Conservation (phyloP, 2,797 vertebrate genomes). For the Dendrocincla tyrannina region DNA sequence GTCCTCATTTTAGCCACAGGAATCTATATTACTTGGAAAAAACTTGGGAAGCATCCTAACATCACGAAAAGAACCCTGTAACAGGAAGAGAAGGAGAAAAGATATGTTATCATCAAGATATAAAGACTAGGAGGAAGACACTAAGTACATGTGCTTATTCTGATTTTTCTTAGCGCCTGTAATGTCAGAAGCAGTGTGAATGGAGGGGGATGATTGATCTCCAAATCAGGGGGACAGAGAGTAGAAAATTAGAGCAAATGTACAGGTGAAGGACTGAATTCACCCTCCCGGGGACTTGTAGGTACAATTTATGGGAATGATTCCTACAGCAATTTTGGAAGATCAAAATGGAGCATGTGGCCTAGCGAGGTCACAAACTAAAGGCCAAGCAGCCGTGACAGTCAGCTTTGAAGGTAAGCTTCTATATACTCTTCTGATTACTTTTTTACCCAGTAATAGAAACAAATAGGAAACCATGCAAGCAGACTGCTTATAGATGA, state of each 20-base stretch:
- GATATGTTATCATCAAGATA: not conserved
- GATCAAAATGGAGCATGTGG: not conserved
- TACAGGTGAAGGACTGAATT: not conserved
- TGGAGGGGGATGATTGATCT: not conserved
- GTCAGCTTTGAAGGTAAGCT: not conserved
- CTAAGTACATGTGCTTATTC: not conserved
- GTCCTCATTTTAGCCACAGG: not conserved
- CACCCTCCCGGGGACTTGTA: not conserved
- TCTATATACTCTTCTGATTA: not conserved
- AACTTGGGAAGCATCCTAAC: not conserved
- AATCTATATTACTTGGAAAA: not conserved
- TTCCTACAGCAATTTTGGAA: not conserved
- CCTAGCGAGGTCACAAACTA: not conserved
- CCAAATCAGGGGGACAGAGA: not conserved
- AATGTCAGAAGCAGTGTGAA: not conserved
- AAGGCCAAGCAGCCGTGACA: not conserved
- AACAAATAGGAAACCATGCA: not conserved
- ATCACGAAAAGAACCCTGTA: not conserved
- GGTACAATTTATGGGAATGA: not conserved
- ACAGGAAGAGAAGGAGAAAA: not conserved
- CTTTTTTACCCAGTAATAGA: not conserved
- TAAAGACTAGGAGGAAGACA: not conserved
- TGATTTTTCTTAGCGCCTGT: not conserved
- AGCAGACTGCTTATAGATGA: not conserved
- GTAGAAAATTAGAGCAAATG: not conserved